Percentiles rank a stretch among this genome's conserved stretches.
phyloP scores from a whole-genome alignment of 2,113 vertebrate genomes.

The Leucopsar rothschildi region DNA sequence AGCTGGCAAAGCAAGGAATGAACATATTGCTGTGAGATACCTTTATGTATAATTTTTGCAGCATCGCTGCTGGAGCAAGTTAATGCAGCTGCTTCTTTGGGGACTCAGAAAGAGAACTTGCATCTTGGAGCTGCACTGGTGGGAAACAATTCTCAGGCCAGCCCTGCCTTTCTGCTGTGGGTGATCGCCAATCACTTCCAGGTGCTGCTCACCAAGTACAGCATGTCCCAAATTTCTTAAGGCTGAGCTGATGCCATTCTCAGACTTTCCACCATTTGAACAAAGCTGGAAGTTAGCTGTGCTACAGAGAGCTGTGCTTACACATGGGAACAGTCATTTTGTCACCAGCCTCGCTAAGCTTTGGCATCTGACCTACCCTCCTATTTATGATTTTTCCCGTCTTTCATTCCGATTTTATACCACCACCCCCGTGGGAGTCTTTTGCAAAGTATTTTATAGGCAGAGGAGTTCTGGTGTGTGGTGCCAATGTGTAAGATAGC shows the following conservation, averaged over 20 bases:
- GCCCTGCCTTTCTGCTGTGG: neutral
- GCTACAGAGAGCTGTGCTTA: neutral
- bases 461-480: neutral
- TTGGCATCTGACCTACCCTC: neutral
- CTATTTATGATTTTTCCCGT: neutral
- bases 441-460: neutral
- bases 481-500: neutral
- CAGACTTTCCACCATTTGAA: neutral
- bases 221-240: slow-evolving; percentile 3
- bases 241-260: slow-evolving; percentile 8
- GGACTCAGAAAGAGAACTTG: neutral
- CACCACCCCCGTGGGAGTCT: neutral
- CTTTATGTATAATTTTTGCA: neutral
- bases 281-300: slow-evolving; percentile 19
- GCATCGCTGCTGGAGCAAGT: neutral
- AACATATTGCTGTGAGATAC: neutral
- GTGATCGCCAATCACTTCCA: neutral
- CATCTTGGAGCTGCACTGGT: neutral
- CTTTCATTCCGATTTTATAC: neutral
- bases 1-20: neutral
- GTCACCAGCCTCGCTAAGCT: neutral
- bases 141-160: slow-evolving; percentile 14
- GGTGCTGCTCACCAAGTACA: slow-evolving; percentile 12
- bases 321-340: slow-evolving; percentile 22
- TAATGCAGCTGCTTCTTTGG: neutral